Evolutionary conservation across 1,140 invertebrate genomes (phyloP).

Genomic region (Episyrphus balteatus): DNA sequence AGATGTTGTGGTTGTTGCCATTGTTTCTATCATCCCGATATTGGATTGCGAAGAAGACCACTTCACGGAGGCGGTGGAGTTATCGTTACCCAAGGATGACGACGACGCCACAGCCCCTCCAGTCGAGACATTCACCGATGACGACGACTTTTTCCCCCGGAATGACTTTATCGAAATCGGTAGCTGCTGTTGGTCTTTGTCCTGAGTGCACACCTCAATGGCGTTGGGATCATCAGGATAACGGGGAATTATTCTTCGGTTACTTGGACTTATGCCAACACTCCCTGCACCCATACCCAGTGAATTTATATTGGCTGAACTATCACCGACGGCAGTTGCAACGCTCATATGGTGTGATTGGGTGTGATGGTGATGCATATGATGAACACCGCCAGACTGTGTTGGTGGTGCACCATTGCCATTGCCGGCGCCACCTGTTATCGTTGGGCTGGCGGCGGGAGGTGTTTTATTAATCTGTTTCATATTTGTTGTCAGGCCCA

Average conservation of each 20-base stretch:
- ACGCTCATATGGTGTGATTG: conserved; percentile 4
- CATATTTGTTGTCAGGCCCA: neutral
- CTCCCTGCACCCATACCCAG: neutral
- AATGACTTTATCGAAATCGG: conserved; percentile 1
- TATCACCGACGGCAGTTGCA: neutral
- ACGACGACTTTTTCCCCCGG: neutral
- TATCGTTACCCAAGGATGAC: neutral
- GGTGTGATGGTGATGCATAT: conserved; percentile 1
- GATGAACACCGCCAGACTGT: neutral
- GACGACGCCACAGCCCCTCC: conserved; percentile 14
- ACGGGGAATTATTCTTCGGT: conserved; percentile 15
- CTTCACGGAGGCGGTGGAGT: neutral
- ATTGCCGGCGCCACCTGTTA: neutral
- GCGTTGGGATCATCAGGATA: conserved; percentile 33
- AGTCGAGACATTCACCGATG: conserved; percentile 9
- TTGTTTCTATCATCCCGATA: conserved; percentile 1
- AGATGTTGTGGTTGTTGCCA: conserved; percentile 5
- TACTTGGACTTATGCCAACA: neutral
- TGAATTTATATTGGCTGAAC: neutral
- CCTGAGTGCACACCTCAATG: conserved; percentile 23
- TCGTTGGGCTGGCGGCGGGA: neutral
- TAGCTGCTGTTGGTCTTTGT: conserved; percentile 13
- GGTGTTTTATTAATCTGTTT: neutral
- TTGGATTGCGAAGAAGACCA: conserved; percentile 13
- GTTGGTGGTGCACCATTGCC: neutral